Base-by-base conservation (phyloP, 2,113 vertebrate genomes). In the Alethe diademata region DNA sequence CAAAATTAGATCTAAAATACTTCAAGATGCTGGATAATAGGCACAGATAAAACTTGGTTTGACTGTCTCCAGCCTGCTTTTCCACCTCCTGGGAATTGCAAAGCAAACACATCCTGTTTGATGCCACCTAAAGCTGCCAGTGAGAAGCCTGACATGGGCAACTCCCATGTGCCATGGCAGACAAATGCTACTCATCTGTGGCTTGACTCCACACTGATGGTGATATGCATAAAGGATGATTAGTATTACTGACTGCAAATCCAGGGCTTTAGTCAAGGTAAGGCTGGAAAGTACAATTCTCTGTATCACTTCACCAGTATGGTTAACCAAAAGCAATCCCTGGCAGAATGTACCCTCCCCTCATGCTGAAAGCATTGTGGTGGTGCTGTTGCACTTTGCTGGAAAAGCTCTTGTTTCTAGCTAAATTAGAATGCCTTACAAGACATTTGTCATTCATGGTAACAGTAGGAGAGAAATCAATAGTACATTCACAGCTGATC, bases 381-480 rank as follows among this genome's bases (percentile, higher is more conserved):
- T 79, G 91, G 93, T 93, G 95, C 96, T 95, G 74, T 96, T 93
- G 90, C 84, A 78, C 90, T 95, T 92, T 85, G 31, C 78, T 87
- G 87, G 62, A 47, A 90, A 90, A 79, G 24, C 45, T 84, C 76
- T 38, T 35, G 50, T 86, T 95, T 96, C 58, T 65, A 38, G 8
- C 58, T 92, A 92, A 95, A 95, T 95, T 66, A 57, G 50, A 89
- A 88, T 50, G 74, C n/a, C 91, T 94, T 82, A 73, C 36, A 85
- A 82, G 60, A 64, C 62, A 91, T 92, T 96, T 92, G 78, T 95
- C 78, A 91, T 96, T 96, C 86, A 92, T 74, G 60, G 57, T 73
- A 96, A 86, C 91, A 91, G 86, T 66, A 79, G 92, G 86, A 87
- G 56, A 87, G 92, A 95, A 97, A 96, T 95, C 93, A 95, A 93